Base-by-base conservation (phyloP, 2,113 vertebrate genomes). In the Dasyornis broadbenti region DNA sequence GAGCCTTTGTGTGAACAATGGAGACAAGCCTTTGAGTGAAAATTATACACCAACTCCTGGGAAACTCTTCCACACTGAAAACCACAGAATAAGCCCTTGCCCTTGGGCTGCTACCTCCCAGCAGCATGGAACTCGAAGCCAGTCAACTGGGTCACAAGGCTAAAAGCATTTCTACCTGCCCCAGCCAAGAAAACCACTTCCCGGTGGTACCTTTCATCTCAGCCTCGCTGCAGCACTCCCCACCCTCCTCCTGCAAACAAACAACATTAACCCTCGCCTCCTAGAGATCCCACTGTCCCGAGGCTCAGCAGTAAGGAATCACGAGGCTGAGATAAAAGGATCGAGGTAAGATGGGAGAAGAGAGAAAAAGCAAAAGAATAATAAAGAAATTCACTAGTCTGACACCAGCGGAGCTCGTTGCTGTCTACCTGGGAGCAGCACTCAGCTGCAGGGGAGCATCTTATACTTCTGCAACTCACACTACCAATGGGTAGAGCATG, bases 111-210 rank as follows among this genome's bases (percentile, higher is more conserved):
- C 63, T 70, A 59, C 85, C 75, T 80, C 3, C 1, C 50, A 86
- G 82, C 64, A 5, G 79, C 23, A 1, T 68, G 65, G 90, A 95
- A 70, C 92, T 66, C 64, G 49, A 91, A 93, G 90, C 61, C 94
- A 95, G 92, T 93, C 95, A 96, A 93, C 60, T 94, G 90, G 94
- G 95, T 96, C 95, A 92, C 91, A 95, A 86, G 79, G 94, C 89
- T 94, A 90, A 94, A 95, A 93, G 95, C 87, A 86, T 64, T 94
- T 96, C 95, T 94, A 93, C 92, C 92, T 96, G 95, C 75, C 95
- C 50, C 92, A 95, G 91, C 90, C 95, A 96, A 96, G 92, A 95
- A 97, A 96, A 96, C 93, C 94, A 96, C 95, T 95, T 97, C 95
- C 95, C 77, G 60, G 90, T 95, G 94, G 93, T 86, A 96, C 94